Evolutionary conservation across 2,113 vertebrate genomes (phyloP).

Genomic region (Heptranchias perlo): DNA sequence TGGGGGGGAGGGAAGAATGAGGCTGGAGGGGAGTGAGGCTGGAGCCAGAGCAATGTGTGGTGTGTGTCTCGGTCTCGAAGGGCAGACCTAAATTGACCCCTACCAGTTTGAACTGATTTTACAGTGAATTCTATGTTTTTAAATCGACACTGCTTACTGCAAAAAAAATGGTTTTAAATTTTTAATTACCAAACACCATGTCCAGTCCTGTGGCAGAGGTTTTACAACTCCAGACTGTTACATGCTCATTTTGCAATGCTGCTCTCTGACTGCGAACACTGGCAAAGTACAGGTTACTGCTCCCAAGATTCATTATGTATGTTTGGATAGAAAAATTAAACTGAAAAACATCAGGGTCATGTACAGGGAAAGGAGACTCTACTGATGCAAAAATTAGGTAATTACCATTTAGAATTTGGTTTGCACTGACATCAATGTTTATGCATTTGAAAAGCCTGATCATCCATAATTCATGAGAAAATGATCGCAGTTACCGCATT

Average conservation of each 20-base stretch:
- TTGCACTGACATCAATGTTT: slow-evolving; percentile 31
- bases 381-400: not conserved
- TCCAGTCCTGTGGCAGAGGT: not conserved
- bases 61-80: not conserved
- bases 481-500: not conserved
- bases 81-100: no score
- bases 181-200: not conserved
- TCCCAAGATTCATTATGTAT: not conserved
- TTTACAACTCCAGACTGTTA: not conserved
- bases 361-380: not conserved
- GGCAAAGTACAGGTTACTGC: not conserved
- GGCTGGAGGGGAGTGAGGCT: not conserved
- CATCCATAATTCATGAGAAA: slow-evolving; percentile 32
- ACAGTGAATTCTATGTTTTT: not conserved
- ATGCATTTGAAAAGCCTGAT: not conserved
- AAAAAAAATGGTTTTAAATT: not conserved
- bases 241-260: not conserved
- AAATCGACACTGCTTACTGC: not conserved
- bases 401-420: slow-evolving; percentile 18
- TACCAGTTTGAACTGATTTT: not conserved
- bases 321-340: slow-evolving; percentile 32
- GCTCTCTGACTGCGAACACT: not conserved
- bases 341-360: slow-evolving; percentile 21
- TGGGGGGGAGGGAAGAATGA: no score
- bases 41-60: not conserved